Base-by-base conservation (phyloP, 2,888 invertebrate species). In the Parapristionchus giblindavisi region DNA sequence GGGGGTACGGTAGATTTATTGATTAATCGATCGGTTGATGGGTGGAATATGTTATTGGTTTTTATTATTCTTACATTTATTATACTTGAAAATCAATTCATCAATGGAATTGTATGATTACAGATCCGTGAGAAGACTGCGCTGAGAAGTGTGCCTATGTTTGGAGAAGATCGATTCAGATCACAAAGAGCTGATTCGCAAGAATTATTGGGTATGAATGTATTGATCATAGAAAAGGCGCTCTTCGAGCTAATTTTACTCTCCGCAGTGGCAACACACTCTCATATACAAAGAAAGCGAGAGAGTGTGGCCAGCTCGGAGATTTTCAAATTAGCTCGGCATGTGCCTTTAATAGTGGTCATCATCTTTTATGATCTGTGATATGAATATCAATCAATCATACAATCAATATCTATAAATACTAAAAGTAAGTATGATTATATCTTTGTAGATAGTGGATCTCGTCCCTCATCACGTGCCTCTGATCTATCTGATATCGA, bases 41-140 rank as follows among this genome's bases (percentile, higher is more conserved):
- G 17, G 3, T 24, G 51, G 1, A 14, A 11, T 54, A 27, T 34
- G 58, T 32, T 68, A 51, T 34, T 4, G 43, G 17, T 54, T 54
- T 14, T 6, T 14, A 24, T 6, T n/a, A n/a, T 54, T 14, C 56
- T 6, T n/a, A n/a, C 6, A n/a, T n/a, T 54, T 5, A 54, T 14
- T 24, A 29, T 36, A 24, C 24, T 52, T 27, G 52, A 36, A 29
- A 52, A 68, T 1, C 43, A 11, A 56, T 27, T 56, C n/a, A n/a
- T n/a, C n/a, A n/a, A n/a, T n/a, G n/a, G 24, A 11, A 17, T 24
- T 5, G 21, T 63, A 6, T n/a, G 40, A 40, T 68, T 60, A 32
- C 58, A 96, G 95, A 94, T 96, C 77, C 92, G 95, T 86, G 96
- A 96, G 90, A 92, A 95, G 86, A 95, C 95, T 58, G 93, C 92